These are phyloP conservation scores for Eupristina koningsbergeri DNA, from an alignment of 1,140 invertebrate genomes.

Conservation along the genomic window DNA sequence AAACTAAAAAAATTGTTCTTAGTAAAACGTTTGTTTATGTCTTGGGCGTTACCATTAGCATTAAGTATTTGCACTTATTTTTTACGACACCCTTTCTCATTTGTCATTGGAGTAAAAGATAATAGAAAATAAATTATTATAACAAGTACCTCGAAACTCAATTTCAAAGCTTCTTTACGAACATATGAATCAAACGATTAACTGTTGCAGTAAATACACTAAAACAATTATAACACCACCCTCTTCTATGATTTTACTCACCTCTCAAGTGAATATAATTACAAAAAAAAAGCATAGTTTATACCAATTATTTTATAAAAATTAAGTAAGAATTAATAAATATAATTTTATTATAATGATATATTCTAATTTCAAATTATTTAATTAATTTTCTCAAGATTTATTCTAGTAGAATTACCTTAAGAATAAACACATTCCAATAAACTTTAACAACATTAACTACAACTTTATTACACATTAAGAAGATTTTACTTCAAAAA, in stretches of 20 bases:
- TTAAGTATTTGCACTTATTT: conserved; percentile 3
- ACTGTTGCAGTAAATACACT: background rate
- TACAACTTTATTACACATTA: too few species aligned
- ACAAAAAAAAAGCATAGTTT: too few species aligned
- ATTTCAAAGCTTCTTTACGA: background rate
- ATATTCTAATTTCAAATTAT: too few species aligned
- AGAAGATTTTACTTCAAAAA: too few species aligned
- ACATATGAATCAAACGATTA: background rate
- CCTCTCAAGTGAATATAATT: too few species aligned
- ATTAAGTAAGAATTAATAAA: too few species aligned
- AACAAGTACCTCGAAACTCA: background rate
- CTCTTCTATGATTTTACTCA: background rate
- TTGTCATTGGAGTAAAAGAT: conserved; percentile 7
- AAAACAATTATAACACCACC: background rate
- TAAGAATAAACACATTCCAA: too few species aligned
- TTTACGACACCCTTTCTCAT: conserved; percentile 28
- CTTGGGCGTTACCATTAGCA: conserved; percentile 5
- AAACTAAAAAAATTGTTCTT: conserved; percentile 1
- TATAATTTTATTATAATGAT: too few species aligned
- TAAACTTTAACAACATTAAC: too few species aligned
- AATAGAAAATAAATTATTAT: conserved; percentile 16
- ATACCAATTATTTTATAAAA: too few species aligned
- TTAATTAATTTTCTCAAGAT: too few species aligned
- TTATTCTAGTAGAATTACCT: too few species aligned
- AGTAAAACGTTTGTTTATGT: conserved; percentile 11